phyloP scores from a whole-genome alignment of 2,888 invertebrate genomes.

The Nematopogon swammerdamellus region DNA sequence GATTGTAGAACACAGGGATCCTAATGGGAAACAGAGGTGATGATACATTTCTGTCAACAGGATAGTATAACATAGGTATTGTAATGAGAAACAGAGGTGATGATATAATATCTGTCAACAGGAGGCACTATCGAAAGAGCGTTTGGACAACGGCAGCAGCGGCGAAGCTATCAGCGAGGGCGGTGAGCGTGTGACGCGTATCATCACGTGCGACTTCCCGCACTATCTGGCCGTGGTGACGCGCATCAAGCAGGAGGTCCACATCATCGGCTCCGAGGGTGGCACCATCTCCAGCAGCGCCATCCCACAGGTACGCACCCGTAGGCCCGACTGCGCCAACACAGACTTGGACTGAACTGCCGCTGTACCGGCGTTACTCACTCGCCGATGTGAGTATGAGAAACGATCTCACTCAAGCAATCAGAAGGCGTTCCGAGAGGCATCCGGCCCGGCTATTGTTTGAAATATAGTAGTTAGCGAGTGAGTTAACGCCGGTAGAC shows the following conservation, averaged over 20 bases:
- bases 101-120: slow-evolving; percentile 30
- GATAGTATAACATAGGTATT: too few relatives aligned
- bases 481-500: too few relatives aligned
- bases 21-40: too few relatives aligned
- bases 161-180: slow-evolving; percentile 50
- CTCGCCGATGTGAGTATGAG: too few relatives aligned
- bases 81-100: too few relatives aligned
- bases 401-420: too few relatives aligned
- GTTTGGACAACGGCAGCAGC: slow-evolving; percentile 71
- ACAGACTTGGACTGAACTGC: too few relatives aligned
- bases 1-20: too few relatives aligned
- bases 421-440: too few relatives aligned
- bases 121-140: slow-evolving; percentile 84
- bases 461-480: too few relatives aligned
- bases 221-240: slow-evolving; percentile 97
- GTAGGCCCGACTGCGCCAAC: background rate
- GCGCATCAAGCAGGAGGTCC: slow-evolving; percentile 93
- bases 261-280: slow-evolving; percentile 95
- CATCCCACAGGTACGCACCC: slow-evolving; percentile 80
- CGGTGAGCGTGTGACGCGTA: slow-evolving; percentile 88
- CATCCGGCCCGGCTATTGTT: too few relatives aligned
- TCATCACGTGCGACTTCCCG: slow-evolving; percentile 95
- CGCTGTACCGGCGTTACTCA: too few relatives aligned
- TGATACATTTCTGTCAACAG: background rate
- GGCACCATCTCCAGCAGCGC: slow-evolving; percentile 94